Evolutionary conservation across 2,113 vertebrate genomes (phyloP).

Genomic region (Tupaia tana): DNA sequence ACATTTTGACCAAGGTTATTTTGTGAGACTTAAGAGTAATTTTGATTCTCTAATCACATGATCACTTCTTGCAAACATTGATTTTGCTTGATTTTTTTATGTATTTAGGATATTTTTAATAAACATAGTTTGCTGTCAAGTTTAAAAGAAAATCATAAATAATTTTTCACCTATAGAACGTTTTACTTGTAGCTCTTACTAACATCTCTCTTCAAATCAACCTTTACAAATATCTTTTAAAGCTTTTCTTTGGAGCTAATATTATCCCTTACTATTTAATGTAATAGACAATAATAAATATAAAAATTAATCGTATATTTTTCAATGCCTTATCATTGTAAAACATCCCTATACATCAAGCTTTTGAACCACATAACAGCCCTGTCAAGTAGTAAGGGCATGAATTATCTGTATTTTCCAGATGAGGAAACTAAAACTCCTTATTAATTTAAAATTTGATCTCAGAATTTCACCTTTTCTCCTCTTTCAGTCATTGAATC

Average conservation of each 20-base stretch:
- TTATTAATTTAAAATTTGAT: constrained; percentile 40
- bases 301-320: constrained; percentile 17
- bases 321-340: background rate
- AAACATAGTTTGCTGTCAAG: background rate
- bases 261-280: background rate
- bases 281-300: constrained; percentile 13
- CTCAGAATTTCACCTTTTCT: background rate
- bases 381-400: background rate
- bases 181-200: background rate
- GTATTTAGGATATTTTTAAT: background rate
- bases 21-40: constrained; percentile 3
- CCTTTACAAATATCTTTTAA: background rate
- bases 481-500: constrained; percentile 56
- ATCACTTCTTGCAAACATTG: background rate
- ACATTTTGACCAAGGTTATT: constrained; percentile 14
- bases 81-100: background rate
- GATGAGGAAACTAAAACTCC: background rate
- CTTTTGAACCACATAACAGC: background rate
- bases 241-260: background rate
- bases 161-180: background rate
- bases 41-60: background rate
- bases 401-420: constrained; percentile 12
- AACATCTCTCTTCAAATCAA: background rate
- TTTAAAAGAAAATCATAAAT: constrained; percentile 25
- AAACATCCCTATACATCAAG: background rate